Evolutionary conservation across 1,140 invertebrate species (phyloP).

Genomic region (Melipona quadrifasciata): DNA sequence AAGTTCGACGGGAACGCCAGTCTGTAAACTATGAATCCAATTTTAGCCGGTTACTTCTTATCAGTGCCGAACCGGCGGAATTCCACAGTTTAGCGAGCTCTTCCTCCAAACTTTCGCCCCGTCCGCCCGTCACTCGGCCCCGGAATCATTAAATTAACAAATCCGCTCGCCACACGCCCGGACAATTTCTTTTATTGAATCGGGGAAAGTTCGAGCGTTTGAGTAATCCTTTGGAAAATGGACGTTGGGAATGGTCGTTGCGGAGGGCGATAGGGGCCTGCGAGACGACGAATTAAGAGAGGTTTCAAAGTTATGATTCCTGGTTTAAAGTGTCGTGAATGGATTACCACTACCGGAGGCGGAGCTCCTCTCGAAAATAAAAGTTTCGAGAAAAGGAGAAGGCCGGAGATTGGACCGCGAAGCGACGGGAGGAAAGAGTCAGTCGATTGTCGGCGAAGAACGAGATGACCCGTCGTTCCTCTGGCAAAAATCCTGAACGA

Average conservation of each 20-base stretch:
- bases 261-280: neutral
- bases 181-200: slow-evolving; percentile 54
- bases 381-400: neutral
- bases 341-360: neutral
- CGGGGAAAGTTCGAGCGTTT: slow-evolving; percentile 14
- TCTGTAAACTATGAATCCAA: slow-evolving; percentile 56
- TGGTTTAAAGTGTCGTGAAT: neutral
- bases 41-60: slow-evolving; percentile 48
- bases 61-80: slow-evolving; percentile 40
- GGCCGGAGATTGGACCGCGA: neutral
- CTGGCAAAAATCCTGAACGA: neutral
- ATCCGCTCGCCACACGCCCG: slow-evolving; percentile 27
- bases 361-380: slow-evolving; percentile 7
- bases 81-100: neutral
- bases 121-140: slow-evolving; percentile 20
- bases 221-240: slow-evolving; percentile 20
- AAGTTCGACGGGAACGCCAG: slow-evolving; percentile 33
- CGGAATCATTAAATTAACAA: slow-evolving; percentile 52
- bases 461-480: neutral
- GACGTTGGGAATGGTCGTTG: neutral
- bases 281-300: slow-evolving; percentile 10
- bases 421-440: no score
- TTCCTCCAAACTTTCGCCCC: slow-evolving; percentile 20
- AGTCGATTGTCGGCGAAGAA: neutral
- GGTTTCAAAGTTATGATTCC: slow-evolving; percentile 32